Evolutionary conservation across 2,113 vertebrate species (phyloP), one percentile per base, ranked within the genome.

Genomic region (Tinamus guttatus): DNA sequence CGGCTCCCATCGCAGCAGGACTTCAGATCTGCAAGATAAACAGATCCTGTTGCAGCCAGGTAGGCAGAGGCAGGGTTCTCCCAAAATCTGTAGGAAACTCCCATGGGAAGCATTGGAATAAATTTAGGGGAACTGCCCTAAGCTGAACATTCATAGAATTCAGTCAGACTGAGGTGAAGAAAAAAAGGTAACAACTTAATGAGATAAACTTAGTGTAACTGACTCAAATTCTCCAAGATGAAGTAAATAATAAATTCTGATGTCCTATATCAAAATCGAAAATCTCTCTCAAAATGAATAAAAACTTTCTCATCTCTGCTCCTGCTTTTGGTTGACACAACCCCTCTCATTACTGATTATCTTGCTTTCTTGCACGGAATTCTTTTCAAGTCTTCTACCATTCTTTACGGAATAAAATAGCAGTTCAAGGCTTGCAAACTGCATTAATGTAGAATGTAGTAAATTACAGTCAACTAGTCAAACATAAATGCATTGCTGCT

Each of bases 1-100:
- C 90, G 64, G 84, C 76, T 89, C 62, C 92, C n/a, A 74, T 49
- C 78, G 75, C 86, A 89, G 88, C 80, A 84, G 40, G 71, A 52
- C 81, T 82, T 87, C 36, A 67, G n/a, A 69, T 59, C 1, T 81
- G 79, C 85, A 80, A 68, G 64, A 19, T 43, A 82, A 92, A 38
- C 47, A 75, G 79, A 25, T 91, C 63, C 87, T 76, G 28, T n/a
- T 45, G 43, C 22, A 89, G 63, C 21, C 58, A 96, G 90, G 91
- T 94, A 87, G 74, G 68, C 20, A 91, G 34, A 85, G 38, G 27
- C n/a, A 93, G 11, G 13, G 36, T 18, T 73, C 41, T 56, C 47
- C 64, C 20, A 5, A 75, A 65, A 90, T 19, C 0, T 2, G 22
- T 0, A 4, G 21, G 32, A 56, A 88, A 92, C 90, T 7, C 14